These are phyloP conservation scores for Caranx ignobilis DNA, from an alignment of 2,113 vertebrate species.

Conservation along the genomic window DNA sequence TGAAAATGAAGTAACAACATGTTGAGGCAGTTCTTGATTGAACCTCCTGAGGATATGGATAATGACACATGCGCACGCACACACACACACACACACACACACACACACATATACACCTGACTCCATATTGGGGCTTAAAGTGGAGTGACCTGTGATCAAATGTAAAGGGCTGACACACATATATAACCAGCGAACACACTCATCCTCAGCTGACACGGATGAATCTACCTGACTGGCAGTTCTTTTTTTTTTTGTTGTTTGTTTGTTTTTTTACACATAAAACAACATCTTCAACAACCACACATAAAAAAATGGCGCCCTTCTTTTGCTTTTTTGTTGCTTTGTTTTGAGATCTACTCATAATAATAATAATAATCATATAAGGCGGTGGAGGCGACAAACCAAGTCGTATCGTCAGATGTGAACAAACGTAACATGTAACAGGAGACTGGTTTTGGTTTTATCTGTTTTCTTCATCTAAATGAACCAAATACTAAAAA, in stretches of 20 bases:
- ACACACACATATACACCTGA: conserved; percentile 12
- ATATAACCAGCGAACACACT: conserved; percentile 16
- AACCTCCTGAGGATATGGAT: conserved; percentile 69
- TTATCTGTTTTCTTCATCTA: neutral
- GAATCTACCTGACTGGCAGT: conserved; percentile 72
- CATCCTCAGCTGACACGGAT: conserved; percentile 38
- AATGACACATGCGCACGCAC: conserved; percentile 18
- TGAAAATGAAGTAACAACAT: conserved; percentile 51
- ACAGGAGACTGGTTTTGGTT: neutral
- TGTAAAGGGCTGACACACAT: conserved; percentile 32
- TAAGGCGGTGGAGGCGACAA: conserved; percentile 47
- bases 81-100: conserved; percentile 20
- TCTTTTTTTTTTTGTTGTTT: no score
- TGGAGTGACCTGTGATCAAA: conserved; percentile 34
- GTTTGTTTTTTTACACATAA: conserved; percentile 31
- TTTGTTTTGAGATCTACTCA: conserved; percentile 78
- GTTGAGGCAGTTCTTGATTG: conserved; percentile 64
- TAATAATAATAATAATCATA: conserved; percentile 35
- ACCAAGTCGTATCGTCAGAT: conserved; percentile 22
- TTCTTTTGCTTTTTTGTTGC: conserved; percentile 36
- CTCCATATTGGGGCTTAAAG: conserved; percentile 24
- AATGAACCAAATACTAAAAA: conserved; percentile 19
- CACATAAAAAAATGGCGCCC: conserved; percentile 36
- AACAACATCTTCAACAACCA: conserved; percentile 53
- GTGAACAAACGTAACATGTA: conserved; percentile 23